phyloP scores from a whole-genome alignment of 2,888 invertebrate species.

The Barypeithes pellucidus region DNA sequence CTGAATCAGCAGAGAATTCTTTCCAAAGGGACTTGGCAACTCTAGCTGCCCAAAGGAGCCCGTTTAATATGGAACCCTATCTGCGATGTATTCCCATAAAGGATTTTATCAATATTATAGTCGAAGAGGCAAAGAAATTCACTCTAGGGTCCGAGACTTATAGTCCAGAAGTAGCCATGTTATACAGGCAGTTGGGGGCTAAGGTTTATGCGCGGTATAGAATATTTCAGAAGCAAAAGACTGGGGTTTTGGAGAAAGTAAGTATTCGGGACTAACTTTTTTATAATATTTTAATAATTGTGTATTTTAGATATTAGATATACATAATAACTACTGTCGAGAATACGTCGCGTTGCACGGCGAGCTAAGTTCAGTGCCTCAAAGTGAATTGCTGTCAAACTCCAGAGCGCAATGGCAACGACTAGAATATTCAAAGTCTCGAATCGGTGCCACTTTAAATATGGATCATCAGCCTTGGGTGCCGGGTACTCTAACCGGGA shows the following conservation, averaged over 20 bases:
- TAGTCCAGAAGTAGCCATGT: conserved; percentile 79
- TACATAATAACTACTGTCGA: conserved; percentile 66
- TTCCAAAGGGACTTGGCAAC: conserved; percentile 81
- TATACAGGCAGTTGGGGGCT: conserved; percentile 80
- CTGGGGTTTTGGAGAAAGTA: conserved; percentile 80
- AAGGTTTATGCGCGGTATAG: conserved; percentile 80
- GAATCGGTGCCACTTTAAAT: conserved; percentile 62
- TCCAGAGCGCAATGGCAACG: conserved; percentile 83
- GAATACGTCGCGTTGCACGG: conserved; percentile 61
- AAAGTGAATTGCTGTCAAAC: conserved; percentile 68
- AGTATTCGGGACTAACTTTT: conserved; percentile 46
- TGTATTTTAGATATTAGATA: conserved; percentile 59
- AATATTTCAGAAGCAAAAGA: conserved; percentile 78
- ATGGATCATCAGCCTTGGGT: conserved; percentile 78
- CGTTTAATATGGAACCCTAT: conserved; percentile 65
- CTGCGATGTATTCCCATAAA: conserved; percentile 66
- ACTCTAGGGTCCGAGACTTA: conserved; percentile 87
- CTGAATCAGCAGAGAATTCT: conserved; percentile 75
- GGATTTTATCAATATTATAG: conserved; percentile 76
- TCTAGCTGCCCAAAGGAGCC: conserved; percentile 73
- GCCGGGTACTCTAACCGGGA: conserved; percentile 74
- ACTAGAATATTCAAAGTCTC: conserved; percentile 71
- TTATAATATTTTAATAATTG: neutral
- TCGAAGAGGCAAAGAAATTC: conserved; percentile 80
- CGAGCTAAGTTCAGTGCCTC: conserved; percentile 61